Evolutionary conservation across 2,797 vertebrate genomes (phyloP).

Genomic region (Lindbergichthys nudifrons): DNA sequence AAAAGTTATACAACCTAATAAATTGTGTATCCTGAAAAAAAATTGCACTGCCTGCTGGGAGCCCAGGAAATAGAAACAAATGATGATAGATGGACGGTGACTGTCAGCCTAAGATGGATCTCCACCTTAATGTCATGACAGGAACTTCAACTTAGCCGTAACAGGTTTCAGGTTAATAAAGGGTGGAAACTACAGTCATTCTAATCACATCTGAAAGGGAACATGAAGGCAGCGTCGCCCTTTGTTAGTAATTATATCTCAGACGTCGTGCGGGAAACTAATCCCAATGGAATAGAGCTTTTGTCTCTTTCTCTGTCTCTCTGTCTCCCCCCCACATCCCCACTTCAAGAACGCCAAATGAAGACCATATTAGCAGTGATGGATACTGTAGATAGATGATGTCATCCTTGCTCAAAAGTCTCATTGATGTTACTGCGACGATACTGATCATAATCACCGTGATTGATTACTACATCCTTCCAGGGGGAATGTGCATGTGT

Average conservation of each 20-base stretch:
- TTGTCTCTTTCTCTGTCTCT: conserved; percentile 43
- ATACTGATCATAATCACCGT: conserved; percentile 56
- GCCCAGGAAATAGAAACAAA: neutral
- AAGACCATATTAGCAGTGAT: conserved; percentile 66
- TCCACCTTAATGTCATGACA: conserved; percentile 22
- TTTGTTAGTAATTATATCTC: conserved; percentile 62
- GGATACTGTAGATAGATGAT: conserved; percentile 57
- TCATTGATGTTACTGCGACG: conserved; percentile 40
- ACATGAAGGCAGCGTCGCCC: conserved; percentile 47
- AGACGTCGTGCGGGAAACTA: conserved; percentile 56
- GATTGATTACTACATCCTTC: conserved; percentile 56
- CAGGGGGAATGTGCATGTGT: neutral
- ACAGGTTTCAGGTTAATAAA: conserved; percentile 21
- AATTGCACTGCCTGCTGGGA: conserved; percentile 10
- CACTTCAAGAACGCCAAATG: conserved; percentile 62
- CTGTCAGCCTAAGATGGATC: conserved; percentile 9
- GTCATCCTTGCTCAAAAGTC: conserved; percentile 55
- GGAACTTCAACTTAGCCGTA: conserved; percentile 8
- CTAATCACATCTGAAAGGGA: conserved; percentile 45
- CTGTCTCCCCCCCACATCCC: conserved; percentile 39
- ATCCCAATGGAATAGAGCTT: conserved; percentile 55
- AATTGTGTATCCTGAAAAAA: neutral
- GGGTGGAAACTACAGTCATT: conserved; percentile 35
- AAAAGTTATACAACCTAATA: neutral
- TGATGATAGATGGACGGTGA: neutral